A percentile compares a stretch with the other conserved stretches of the same genome.
phyloP scores from a whole-genome alignment of 2,888 invertebrate species.

The Platycheirus rosarum region DNA sequence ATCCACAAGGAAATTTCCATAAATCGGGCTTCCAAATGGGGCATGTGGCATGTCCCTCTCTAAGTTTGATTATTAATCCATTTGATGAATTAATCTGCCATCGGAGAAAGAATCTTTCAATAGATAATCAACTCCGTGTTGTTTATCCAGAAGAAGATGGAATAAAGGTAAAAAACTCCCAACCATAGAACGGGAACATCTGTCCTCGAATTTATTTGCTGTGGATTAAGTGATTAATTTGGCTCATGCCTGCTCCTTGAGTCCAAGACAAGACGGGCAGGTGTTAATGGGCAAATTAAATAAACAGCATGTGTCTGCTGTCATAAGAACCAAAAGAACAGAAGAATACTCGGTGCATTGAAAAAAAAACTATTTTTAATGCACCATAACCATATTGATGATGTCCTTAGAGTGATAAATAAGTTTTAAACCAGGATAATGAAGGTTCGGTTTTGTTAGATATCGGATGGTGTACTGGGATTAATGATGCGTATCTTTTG shows the following conservation, averaged over 20 bases:
- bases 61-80: conserved; percentile 48
- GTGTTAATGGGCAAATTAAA: conserved; percentile 63
- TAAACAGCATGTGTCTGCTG: conserved; percentile 57
- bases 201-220: conserved; percentile 58
- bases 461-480: conserved; percentile 19
- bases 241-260: conserved; percentile 12
- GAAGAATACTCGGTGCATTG: conserved; percentile 18
- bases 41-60: not conserved
- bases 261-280: conserved; percentile 43
- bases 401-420: conserved; percentile 60
- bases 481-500: conserved; percentile 60
- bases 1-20: conserved; percentile 29
- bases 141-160: conserved; percentile 17
- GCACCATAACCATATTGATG: conserved; percentile 48
- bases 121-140: conserved; percentile 44
- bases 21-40: conserved; percentile 17
- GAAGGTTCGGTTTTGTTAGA: conserved; percentile 45
- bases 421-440: conserved; percentile 44
- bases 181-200: conserved; percentile 35
- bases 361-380: conserved; percentile 13
- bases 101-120: conserved; percentile 54
- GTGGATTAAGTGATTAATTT: conserved; percentile 66
- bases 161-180: conserved; percentile 20
- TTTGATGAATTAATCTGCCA: conserved; percentile 62
- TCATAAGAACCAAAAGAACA: conserved; percentile 25